Percentiles rank a stretch among this genome's conserved stretches.
Conservation (phyloP, 1,140 invertebrate species). For the Sogatella furcifera region DNA sequence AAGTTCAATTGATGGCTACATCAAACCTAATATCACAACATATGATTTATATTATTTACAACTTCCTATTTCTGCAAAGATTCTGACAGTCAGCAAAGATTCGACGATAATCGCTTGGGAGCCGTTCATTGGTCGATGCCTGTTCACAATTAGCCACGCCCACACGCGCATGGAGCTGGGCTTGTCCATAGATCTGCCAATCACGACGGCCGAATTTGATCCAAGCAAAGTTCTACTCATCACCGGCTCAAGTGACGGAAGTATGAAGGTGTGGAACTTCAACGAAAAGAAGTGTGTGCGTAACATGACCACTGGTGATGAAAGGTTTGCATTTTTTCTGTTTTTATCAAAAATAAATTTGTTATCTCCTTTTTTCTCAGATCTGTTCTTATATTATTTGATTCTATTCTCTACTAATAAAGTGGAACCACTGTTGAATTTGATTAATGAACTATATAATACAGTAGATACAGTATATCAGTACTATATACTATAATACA, state of each 20-base stretch:
- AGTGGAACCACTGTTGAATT: no score
- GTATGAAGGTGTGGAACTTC: conserved; percentile 61
- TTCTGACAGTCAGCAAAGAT: conserved; percentile 52
- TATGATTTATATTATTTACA: no score
- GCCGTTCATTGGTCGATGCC: conserved; percentile 34
- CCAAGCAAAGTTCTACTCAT: conserved; percentile 51
- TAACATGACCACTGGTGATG: conserved; percentile 45
- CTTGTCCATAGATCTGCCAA: conserved; percentile 49
- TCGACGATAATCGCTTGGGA: conserved; percentile 63
- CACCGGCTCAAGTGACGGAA: conserved; percentile 51
- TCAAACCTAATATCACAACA: no score
- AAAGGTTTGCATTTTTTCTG: conserved; percentile 26
- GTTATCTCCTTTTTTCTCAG: no score
- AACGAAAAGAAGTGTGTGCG: conserved; percentile 56
- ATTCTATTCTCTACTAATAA: no score
- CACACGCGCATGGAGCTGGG: conserved; percentile 47
- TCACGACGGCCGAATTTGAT: conserved; percentile 64
- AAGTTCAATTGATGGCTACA: no score
- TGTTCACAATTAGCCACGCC: conserved; percentile 48
- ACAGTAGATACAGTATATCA: no score
- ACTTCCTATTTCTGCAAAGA: conserved; percentile 22
- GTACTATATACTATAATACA: no score
- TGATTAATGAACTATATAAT: no score
- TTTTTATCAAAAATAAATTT: no score
- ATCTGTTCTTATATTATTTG: no score